Evolutionary conservation across 2,888 invertebrate species (phyloP), one percentile per base, ranked within the genome.

Genomic region (Trypoxylon attenuatum): DNA sequence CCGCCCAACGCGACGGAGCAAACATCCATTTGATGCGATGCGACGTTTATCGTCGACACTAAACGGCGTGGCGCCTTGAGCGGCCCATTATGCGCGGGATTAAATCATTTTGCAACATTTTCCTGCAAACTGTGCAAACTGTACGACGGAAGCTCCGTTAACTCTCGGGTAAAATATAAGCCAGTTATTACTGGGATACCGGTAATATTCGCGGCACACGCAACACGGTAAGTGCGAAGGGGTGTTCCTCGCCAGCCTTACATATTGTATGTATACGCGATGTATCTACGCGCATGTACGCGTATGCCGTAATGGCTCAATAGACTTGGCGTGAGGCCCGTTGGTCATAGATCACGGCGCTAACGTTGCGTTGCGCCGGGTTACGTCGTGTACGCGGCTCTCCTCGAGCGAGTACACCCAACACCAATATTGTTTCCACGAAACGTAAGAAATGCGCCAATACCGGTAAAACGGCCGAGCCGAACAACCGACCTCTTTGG

Each of bases 381-480:
- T 51, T 67, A 59, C 59, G 62, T 42, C 33, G 22, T 42, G 21
- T 23, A 52, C 47, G 56, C 53, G 46, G 55, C 42, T 56, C 68
- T 51, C 53, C 45, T 54, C 47, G 10, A n/a, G 25, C n/a, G 16
- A 46, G 54, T 43, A 59, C 68, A 59, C 61, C 61, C 74, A 67
- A 72, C 45, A 51, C 59, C 66, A 65, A 72, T 72, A 72, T 67
- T 72, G 65, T 75, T 75, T 75, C 73, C 75, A 54, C 67, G 73
- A 75, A 75, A 68, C 61, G 70, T 50, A 70, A 75, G 75, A 74
- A 70, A 74, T 69, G 63, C 54, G 58, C 73, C 68, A 49, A n/a
- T n/a, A n/a, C n/a, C n/a, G n/a, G n/a, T n/a, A n/a, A n/a, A n/a
- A n/a, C n/a, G n/a, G n/a, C n/a, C n/a, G n/a, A n/a, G n/a, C n/a